Percentiles rank a stretch among this genome's conserved stretches.
These are phyloP conservation scores for Alca torda DNA, from an alignment of 2,797 vertebrate species.

Conservation along the genomic window DNA sequence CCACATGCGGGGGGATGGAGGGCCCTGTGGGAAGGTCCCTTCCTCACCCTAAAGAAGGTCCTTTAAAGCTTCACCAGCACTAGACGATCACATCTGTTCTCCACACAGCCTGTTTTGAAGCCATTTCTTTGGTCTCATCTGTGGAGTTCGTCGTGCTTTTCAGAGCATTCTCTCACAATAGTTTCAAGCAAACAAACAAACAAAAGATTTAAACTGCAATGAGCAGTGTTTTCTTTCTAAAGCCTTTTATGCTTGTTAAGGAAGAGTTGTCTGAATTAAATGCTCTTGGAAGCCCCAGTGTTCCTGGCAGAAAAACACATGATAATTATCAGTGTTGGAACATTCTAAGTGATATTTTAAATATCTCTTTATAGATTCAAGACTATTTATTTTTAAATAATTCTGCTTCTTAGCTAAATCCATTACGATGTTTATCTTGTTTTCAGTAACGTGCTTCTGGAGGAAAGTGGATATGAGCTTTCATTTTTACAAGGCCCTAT, in stretches of 20 bases:
- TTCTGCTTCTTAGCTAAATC: background rate
- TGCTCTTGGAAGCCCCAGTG: background rate
- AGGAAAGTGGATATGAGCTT: conserved; percentile 15
- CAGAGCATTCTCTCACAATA: background rate
- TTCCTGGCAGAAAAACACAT: conserved; percentile 41
- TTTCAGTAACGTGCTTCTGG: conserved; percentile 34
- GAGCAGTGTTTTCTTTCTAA: conserved; percentile 34
- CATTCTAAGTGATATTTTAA: conserved; percentile 37
- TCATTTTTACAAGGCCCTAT: conserved; percentile 29
- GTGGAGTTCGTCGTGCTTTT: background rate
- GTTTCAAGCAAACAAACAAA: conserved; percentile 13
- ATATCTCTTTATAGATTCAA: conserved; percentile 21
- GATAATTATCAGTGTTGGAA: conserved; percentile 43
- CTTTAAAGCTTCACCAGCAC: background rate
- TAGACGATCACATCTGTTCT: background rate
- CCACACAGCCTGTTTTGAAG: background rate
- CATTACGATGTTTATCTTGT: conserved; percentile 32
- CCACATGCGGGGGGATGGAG: background rate
- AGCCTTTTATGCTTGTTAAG: background rate
- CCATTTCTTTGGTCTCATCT: background rate
- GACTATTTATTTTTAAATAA: conserved; percentile 62
- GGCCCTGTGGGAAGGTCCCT: background rate
- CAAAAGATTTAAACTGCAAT: conserved; percentile 47
- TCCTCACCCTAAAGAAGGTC: background rate
- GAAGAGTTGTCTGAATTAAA: conserved; percentile 35